Conservation (phyloP, 1,140 invertebrate species). For the Varroa destructor region DNA sequence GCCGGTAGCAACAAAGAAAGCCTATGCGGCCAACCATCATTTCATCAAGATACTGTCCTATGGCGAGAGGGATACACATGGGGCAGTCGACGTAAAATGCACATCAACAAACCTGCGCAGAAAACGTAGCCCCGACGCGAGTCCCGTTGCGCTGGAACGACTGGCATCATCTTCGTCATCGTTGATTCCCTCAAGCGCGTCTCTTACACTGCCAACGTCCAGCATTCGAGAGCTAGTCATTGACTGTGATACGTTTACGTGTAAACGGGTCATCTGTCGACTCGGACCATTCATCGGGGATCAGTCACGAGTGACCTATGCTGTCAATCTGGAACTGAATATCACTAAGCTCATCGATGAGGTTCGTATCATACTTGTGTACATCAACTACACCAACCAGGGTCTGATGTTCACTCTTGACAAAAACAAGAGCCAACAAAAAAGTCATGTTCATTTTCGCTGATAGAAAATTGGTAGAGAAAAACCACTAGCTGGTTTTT, state of each 20-base stretch:
- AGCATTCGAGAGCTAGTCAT: neutral
- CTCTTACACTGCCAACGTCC: slow-evolving; percentile 6
- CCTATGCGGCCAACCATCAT: too few species aligned
- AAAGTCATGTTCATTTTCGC: too few species aligned
- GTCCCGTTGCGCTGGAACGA: neutral
- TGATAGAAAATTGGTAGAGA: too few species aligned
- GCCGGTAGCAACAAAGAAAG: too few species aligned
- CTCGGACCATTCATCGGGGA: neutral
- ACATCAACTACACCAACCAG: neutral
- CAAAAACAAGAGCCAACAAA: too few species aligned
- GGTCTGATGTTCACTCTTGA: neutral
- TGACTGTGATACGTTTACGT: neutral
- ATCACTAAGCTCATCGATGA: slow-evolving; percentile 8
- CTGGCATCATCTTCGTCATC: neutral
- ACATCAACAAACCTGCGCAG: too few species aligned
- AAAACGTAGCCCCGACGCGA: too few species aligned
- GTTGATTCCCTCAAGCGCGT: neutral
- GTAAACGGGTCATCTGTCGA: neutral
- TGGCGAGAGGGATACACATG: too few species aligned
- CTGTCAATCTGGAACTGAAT: neutral
- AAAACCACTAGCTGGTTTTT: too few species aligned
- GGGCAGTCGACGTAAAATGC: too few species aligned
- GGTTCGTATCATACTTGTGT: neutral
- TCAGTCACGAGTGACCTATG: neutral
- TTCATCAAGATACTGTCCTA: too few species aligned